Conservation (phyloP, 2,888 invertebrate species). For the Copidosoma aretas region DNA sequence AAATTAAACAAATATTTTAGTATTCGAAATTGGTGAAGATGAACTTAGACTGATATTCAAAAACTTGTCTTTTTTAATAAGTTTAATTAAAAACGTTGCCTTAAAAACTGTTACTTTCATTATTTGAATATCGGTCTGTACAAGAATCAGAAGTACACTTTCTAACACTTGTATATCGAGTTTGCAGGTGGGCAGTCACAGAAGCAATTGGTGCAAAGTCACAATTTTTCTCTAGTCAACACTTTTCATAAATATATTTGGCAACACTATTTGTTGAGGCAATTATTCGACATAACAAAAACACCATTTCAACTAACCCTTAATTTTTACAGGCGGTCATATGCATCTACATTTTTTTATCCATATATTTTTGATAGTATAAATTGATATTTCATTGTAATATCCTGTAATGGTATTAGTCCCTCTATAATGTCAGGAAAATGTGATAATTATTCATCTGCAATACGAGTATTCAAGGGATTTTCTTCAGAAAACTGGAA, state of each 20-base stretch:
- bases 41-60: constrained; percentile 34
- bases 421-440: constrained; percentile 28
- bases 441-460: constrained; percentile 30
- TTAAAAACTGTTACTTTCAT: background rate
- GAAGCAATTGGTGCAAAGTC: constrained; percentile 47
- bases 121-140: constrained; percentile 24
- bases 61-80: constrained; percentile 18
- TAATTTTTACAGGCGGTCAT: constrained; percentile 50
- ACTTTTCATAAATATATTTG: constrained; percentile 34
- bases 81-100: background rate
- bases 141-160: constrained; percentile 29
- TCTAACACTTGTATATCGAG: constrained; percentile 56
- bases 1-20: background rate
- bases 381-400: constrained; percentile 2
- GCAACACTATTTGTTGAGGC: constrained; percentile 29
- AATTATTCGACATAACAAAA: constrained; percentile 33
- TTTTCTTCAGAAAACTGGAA: constrained; percentile 25
- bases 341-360: constrained; percentile 13
- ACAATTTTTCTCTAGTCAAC: constrained; percentile 37
- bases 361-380: constrained; percentile 16
- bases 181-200: constrained; percentile 56
- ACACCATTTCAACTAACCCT: constrained; percentile 51
- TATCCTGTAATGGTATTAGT: constrained; percentile 33
- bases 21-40: constrained; percentile 1
- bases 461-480: constrained; percentile 22